These are phyloP conservation scores for Mus caroli DNA, from an alignment of 2,797 vertebrate genomes.

Conservation along the genomic window DNA sequence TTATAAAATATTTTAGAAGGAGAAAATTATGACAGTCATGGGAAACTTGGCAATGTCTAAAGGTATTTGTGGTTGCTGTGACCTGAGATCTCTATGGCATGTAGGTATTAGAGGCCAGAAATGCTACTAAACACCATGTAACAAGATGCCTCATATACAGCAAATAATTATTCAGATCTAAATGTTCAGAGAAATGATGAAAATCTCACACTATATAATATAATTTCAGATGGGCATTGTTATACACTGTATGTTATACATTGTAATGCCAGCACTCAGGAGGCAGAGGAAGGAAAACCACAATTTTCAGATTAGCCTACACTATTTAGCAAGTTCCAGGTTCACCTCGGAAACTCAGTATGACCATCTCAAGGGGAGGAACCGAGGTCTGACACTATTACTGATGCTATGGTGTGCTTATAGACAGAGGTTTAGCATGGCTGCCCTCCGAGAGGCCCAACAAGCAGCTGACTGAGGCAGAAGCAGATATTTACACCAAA, in stretches of 20 bases:
- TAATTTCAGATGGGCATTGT: background rate
- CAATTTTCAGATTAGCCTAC: background rate
- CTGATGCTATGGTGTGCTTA: background rate
- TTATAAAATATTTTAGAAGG: constrained; percentile 47
- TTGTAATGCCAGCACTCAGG: background rate
- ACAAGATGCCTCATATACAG: too few relatives aligned
- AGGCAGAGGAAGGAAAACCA: background rate
- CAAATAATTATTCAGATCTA: constrained; percentile 7
- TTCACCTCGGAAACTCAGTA: background rate
- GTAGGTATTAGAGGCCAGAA: background rate
- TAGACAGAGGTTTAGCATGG: background rate
- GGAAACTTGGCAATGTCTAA: constrained; percentile 6
- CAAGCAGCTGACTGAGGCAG: background rate
- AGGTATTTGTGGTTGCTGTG: background rate
- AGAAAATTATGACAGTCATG: background rate
- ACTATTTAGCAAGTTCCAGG: background rate
- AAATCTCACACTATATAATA: constrained; percentile 44
- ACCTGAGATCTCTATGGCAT: background rate
- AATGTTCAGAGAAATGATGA: background rate
- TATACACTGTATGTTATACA: background rate
- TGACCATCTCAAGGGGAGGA: background rate
- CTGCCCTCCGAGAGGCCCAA: background rate
- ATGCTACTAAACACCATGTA: background rate
- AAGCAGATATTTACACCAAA: background rate
- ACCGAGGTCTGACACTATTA: background rate